Evolutionary conservation across 2,113 vertebrate genomes (phyloP).

Genomic region (Passerina amoena): DNA sequence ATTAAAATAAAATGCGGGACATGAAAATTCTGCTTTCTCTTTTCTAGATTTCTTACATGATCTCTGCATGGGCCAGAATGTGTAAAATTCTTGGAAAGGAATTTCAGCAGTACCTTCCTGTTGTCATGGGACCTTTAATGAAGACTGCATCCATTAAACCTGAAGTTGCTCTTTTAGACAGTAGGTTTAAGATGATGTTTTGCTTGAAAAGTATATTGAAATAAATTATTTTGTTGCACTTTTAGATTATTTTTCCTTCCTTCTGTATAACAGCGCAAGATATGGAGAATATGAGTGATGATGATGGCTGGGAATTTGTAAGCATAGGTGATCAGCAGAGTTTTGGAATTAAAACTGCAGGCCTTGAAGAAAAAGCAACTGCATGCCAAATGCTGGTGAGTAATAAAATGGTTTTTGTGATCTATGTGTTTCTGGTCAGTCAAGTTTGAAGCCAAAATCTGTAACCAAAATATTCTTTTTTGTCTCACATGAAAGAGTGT

Average conservation of each 20-base stretch:
- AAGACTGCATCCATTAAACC: slow-evolving; percentile 98
- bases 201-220: not conserved
- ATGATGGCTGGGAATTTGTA: slow-evolving; percentile 98
- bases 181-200: slow-evolving; percentile 74
- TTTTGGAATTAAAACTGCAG: slow-evolving; percentile 98
- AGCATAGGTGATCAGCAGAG: slow-evolving; percentile 98
- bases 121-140: slow-evolving; percentile 99
- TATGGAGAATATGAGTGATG: slow-evolving; percentile 98
- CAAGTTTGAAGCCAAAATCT: not conserved
- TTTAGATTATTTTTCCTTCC: not conserved
- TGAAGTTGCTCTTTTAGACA: slow-evolving; percentile 96
- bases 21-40: not conserved
- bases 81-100: slow-evolving; percentile 99
- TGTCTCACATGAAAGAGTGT: not conserved
- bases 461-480: not conserved
- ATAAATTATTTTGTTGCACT: not conserved
- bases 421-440: not conserved
- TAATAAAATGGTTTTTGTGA: not conserved
- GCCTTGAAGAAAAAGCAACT: slow-evolving; percentile 97
- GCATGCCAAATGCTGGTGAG: slow-evolving; percentile 98
- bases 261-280: slow-evolving; percentile 84
- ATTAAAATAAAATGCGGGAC: not conserved
- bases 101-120: slow-evolving; percentile 97
- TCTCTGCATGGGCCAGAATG: slow-evolving; percentile 98
- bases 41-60: slow-evolving; percentile 97